A percentile compares a stretch with the other conserved stretches of the same genome.
Conservation (phyloP, 2,888 invertebrate genomes). For the Agriopis aurantiaria region DNA sequence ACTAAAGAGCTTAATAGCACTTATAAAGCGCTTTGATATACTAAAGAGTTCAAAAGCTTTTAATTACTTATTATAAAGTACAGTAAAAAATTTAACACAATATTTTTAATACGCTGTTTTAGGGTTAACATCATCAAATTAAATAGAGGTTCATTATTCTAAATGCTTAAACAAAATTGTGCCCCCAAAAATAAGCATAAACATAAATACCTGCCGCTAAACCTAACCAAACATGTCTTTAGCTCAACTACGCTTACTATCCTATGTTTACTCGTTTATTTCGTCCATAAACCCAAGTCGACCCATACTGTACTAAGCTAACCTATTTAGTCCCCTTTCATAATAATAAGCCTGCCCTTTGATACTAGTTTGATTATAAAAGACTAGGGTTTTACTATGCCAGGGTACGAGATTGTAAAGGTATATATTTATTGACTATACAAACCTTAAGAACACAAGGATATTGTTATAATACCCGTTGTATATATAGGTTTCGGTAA, state of each 20-base stretch:
- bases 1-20: too few relatives aligned
- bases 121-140: background rate
- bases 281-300: constrained; percentile 36
- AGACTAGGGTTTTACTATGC: background rate
- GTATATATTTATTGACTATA: constrained; percentile 20
- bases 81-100: background rate
- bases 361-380: background rate
- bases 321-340: constrained; percentile 20
- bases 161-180: constrained; percentile 7
- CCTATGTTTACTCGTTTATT: constrained; percentile 42
- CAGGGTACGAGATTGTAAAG: constrained; percentile 8
- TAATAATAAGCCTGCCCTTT: background rate
- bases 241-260: constrained; percentile 37
- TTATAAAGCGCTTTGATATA: too few relatives aligned
- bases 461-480: constrained; percentile 33
- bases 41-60: too few relatives aligned
- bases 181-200: constrained; percentile 18
- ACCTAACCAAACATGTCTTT: constrained; percentile 35
- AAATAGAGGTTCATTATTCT: constrained; percentile 1
- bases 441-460: constrained; percentile 30
- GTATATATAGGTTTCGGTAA: constrained; percentile 39
- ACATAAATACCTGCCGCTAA: constrained; percentile 25
- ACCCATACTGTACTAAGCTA: constrained; percentile 20
- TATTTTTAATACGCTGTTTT: background rate
- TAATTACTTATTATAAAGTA: too few relatives aligned